Conservation (phyloP, 2,797 vertebrate genomes). For the Tinamus major region DNA sequence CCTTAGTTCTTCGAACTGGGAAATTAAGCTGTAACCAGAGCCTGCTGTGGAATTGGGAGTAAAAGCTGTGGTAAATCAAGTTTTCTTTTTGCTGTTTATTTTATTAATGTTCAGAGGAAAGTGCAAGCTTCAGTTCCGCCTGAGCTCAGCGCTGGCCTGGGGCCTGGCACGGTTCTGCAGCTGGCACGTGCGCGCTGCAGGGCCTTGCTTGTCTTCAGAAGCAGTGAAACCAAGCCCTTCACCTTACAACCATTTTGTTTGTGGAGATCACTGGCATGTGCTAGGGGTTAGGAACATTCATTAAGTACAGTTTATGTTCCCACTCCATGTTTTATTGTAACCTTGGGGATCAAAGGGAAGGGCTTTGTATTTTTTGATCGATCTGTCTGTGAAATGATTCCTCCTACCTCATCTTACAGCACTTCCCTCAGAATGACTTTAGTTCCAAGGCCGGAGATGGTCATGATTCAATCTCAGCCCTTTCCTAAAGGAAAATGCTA, state of each 20-base stretch:
- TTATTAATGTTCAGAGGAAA: not conserved
- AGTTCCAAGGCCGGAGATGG: not conserved
- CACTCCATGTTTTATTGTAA: not conserved
- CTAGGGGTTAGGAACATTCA: not conserved
- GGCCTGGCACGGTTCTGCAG: not conserved
- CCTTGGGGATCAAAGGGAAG: not conserved
- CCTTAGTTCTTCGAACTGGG: not conserved
- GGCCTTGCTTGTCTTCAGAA: not conserved
- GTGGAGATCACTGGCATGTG: not conserved
- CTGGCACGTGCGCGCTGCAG: rapidly evolving
- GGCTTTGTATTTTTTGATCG: not conserved
- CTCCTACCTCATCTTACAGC: not conserved
- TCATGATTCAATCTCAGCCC: not conserved
- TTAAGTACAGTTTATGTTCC: not conserved
- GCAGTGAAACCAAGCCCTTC: not conserved
- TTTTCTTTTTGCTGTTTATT: not conserved
- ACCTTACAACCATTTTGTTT: not conserved
- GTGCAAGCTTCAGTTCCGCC: not conserved
- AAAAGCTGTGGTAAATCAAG: not conserved
- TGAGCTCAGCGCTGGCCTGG: not conserved
- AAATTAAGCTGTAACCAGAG: not conserved
- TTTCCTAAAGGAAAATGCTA: not conserved
- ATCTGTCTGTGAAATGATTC: not conserved
- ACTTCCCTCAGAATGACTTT: not conserved
- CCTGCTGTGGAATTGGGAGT: not conserved